Base-by-base conservation (phyloP, 2,888 invertebrate genomes). In the Toxonevra muliebris region DNA sequence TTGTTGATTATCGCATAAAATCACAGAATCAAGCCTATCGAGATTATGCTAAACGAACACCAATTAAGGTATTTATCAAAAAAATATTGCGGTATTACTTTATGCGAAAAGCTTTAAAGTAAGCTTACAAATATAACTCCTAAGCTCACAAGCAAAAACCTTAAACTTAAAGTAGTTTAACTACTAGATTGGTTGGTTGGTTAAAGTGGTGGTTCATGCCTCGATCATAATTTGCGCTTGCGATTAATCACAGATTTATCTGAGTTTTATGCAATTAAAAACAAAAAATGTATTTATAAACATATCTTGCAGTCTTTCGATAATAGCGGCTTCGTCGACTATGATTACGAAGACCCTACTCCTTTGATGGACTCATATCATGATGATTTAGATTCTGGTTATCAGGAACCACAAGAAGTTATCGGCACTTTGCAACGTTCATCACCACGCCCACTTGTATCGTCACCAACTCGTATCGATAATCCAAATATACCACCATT, bases 401-500 rank as follows among this genome's bases (percentile, higher is more conserved):
- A 87, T 71, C 86, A 86, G 71, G 86, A 87, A 69, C 86, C 87
- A 1, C 85, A 86, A 67, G 84, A 85, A 75, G 80, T 85, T 2
- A 75, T 83, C n/a, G 82, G 82, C 2, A 82, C 84, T 11, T 71
- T 85, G 50, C 78, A 82, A 53, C 79, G 84, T n/a, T 77, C 80
- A 4, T 83, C 83, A 68, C 81, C 85, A 68, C 87, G 93, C 60
- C 92, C 93, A 0, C 85, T 90, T 20, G 93, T 94, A 0, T 92
- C 94, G 7, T 92, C 92, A 0, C 93, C 94, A 0, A 93, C 93
- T 1, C 88, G 92, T 74, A 93, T 94, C 76, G 94, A 94, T 79
- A 90, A 93, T 77, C 93, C 93, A 0, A 93, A 94, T 80, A 80
- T 82, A 62, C 93, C 94, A 10, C 93, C 94, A 1, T 83, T 94